phyloP scores from a whole-genome alignment of 2,797 vertebrate species.

The Acanthurus tractus region DNA sequence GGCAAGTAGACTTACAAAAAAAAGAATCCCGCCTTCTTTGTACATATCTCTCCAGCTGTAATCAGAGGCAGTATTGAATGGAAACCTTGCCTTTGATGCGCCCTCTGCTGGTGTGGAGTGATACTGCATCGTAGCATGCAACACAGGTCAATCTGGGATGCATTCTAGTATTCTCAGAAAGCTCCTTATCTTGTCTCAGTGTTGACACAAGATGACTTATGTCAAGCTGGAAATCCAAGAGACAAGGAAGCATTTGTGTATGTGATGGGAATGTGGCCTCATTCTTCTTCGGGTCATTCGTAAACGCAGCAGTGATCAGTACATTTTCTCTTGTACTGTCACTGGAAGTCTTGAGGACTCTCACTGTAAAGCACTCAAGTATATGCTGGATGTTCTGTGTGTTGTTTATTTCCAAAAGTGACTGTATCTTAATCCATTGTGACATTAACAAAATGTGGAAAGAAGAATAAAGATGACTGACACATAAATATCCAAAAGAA shows the following conservation, averaged over 20 bases:
- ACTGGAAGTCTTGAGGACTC: conserved; percentile 82
- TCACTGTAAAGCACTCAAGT: conserved; percentile 83
- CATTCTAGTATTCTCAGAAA: conserved; percentile 48
- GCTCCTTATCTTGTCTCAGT: conserved; percentile 42
- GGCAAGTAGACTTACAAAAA: conserved; percentile 46
- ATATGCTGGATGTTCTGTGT: conserved; percentile 93
- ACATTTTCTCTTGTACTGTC: conserved; percentile 66
- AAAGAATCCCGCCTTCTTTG: conserved; percentile 54
- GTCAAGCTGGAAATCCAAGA: conserved; percentile 42
- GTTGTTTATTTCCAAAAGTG: conserved; percentile 91
- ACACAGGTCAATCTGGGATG: conserved; percentile 82
- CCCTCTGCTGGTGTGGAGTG: conserved; percentile 87
- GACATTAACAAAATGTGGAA: conserved; percentile 88
- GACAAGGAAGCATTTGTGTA: conserved; percentile 39
- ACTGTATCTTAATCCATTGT: conserved; percentile 95
- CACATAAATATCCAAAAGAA: conserved; percentile 72
- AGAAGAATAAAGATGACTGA: conserved; percentile 88
- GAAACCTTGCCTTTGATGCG: conserved; percentile 82
- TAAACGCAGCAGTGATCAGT: conserved; percentile 84
- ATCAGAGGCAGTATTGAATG: conserved; percentile 65
- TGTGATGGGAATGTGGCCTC: conserved; percentile 56
- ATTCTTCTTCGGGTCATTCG: conserved; percentile 79
- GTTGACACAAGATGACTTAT: conserved; percentile 30
- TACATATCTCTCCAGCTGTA: conserved; percentile 67
- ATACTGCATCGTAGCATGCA: conserved; percentile 84